Evolutionary conservation across 2,888 invertebrate species (phyloP).

Genomic region (Brachylomia viminalis): DNA sequence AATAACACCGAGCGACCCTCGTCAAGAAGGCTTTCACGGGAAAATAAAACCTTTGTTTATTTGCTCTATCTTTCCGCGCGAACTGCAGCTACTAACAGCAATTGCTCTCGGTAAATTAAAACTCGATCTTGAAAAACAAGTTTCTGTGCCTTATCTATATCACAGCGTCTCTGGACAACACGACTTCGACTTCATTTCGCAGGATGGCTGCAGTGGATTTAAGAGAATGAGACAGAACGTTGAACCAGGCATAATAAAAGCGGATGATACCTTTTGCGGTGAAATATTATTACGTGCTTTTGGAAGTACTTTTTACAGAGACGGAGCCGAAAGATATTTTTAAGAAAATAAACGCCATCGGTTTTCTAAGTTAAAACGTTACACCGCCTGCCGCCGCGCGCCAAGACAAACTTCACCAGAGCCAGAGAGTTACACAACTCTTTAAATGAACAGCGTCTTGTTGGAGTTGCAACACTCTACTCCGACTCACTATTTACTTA

Average conservation of each 20-base stretch:
- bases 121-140: conserved; percentile 79
- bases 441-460: conserved; percentile 80
- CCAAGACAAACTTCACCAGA: conserved; percentile 74
- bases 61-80: conserved; percentile 81
- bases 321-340: conserved; percentile 59
- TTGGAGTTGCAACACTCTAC: conserved; percentile 74
- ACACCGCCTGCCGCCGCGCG: conserved; percentile 67
- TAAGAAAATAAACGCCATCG: conserved; percentile 70
- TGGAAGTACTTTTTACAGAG: conserved; percentile 52
- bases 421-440: conserved; percentile 76
- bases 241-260: conserved; percentile 55
- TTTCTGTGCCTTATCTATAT: conserved; percentile 78
- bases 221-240: conserved; percentile 47
- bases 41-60: conserved; percentile 85
- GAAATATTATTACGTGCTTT: conserved; percentile 58
- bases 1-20: conserved; percentile 84
- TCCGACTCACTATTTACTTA: conserved; percentile 75
- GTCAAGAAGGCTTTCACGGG: conserved; percentile 83
- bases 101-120: conserved; percentile 83
- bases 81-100: conserved; percentile 81
- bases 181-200: conserved; percentile 56
- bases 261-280: conserved; percentile 47
- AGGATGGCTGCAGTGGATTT: conserved; percentile 58
- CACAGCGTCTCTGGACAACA: conserved; percentile 54
- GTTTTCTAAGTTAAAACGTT: conserved; percentile 74